Evolutionary conservation across 2,888 invertebrate genomes (phyloP), one percentile per base, ranked within the genome.

Genomic region (Synanthedon myopaeformis): DNA sequence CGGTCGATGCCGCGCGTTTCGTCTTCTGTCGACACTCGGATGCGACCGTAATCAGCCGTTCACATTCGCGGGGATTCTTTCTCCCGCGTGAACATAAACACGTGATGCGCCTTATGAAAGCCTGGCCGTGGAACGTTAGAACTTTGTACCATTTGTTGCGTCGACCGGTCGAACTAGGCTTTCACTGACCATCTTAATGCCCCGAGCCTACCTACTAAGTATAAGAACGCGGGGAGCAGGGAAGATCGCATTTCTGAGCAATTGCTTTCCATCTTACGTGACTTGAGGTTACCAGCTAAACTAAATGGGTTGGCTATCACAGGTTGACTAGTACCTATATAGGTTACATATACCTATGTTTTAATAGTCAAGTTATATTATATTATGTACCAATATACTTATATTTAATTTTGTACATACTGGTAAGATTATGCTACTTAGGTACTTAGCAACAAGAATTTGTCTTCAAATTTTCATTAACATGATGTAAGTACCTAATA

Each of bases 41-140:
- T 60, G 55, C 60, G 59, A 50, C 50, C 35, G 23, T 17, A 45
- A 45, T 17, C 49, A 11, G 49, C 73, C 78, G 66, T 61, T 79
- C 79, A 72, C 79, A 62, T 66, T 59, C 56, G 60, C 61, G 54
- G 59, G 58, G 63, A 65, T 67, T 73, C 70, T 77, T 77, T 74
- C 80, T 74, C 76, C 67, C 64, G 65, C 61, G 61, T 67, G 69
- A 68, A 66, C 63, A 62, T 65, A 70, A 65, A 72, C 78, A 81
- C 78, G 79, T 79, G 74, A 82, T 68, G 65, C 62, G 59, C 60
- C 58, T 65, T 74, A 77, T 70, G 82, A 82, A 80, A 82, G 82
- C 70, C 69, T 70, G 72, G 66, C 73, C 75, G 72, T 76, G 76
- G 69, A 65, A 72, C 66, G n/a, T 52, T 61, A 63, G 56, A 62